phyloP scores from a whole-genome alignment of 2,797 vertebrate genomes.

The Spheniscus humboldti region DNA sequence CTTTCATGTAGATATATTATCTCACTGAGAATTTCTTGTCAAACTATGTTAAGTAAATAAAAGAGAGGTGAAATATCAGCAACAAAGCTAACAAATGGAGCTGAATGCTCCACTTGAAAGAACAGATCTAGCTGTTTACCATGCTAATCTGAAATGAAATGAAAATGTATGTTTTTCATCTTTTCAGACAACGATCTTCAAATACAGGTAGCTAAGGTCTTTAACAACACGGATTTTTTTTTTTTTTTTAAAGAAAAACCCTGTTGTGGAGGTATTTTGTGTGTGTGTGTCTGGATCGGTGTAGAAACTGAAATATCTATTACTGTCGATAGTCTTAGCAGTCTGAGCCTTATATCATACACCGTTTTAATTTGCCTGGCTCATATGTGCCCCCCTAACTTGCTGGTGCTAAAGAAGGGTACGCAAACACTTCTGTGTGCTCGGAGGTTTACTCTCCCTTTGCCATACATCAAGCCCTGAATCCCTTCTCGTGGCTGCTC shows the following conservation, averaged over 20 bases:
- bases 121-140: conserved; percentile 72
- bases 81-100: conserved; percentile 74
- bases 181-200: conserved; percentile 70
- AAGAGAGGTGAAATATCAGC: conserved; percentile 74
- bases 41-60: conserved; percentile 78
- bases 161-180: conserved; percentile 77
- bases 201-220: conserved; percentile 59
- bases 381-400: neutral
- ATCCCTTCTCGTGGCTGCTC: neutral
- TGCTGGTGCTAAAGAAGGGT: neutral
- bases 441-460: neutral
- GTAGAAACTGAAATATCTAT: neutral
- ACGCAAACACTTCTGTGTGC: neutral
- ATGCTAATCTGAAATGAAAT: conserved; percentile 74
- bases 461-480: neutral
- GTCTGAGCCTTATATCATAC: neutral
- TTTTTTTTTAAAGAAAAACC: neutral
- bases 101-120: conserved; percentile 66
- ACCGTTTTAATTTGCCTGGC: neutral
- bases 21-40: conserved; percentile 76
- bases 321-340: neutral
- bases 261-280: neutral
- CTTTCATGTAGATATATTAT: conserved; percentile 74
- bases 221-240: conserved; percentile 1
- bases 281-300: neutral